A percentile compares a stretch with the other conserved stretches of the same genome.
These are phyloP conservation scores for Epinotia brunnichana DNA, from an alignment of 2,888 invertebrate species.

Conservation along the genomic window DNA sequence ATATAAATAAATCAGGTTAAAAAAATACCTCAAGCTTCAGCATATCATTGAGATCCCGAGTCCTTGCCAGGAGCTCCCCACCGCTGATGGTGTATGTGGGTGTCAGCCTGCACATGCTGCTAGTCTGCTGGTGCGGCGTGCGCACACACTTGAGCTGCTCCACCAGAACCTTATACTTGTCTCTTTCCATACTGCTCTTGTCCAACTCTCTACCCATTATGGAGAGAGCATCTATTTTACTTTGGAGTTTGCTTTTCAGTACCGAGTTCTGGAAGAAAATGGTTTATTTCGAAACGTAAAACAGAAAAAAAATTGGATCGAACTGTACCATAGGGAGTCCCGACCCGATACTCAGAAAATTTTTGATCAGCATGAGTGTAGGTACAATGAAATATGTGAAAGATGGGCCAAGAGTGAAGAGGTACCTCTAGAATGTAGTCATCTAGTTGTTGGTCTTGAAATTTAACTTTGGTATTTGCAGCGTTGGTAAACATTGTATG, in stretches of 20 bases:
- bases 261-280: conserved; percentile 81
- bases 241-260: conserved; percentile 88
- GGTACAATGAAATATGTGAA: conserved; percentile 8
- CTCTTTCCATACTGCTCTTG: conserved; percentile 90
- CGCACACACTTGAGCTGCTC: conserved; percentile 87
- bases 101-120: conserved; percentile 63
- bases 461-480: conserved; percentile 68
- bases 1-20: background rate
- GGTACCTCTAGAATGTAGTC: conserved; percentile 77
- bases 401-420: background rate
- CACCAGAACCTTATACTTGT: conserved; percentile 91
- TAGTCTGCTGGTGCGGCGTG: conserved; percentile 55
- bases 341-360: too few species aligned
- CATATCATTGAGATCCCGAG: conserved; percentile 84
- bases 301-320: background rate
- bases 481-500: conserved; percentile 63
- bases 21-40: conserved; percentile 77
- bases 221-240: conserved; percentile 92
- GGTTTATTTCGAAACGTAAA: background rate
- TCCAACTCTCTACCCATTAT: conserved; percentile 91
- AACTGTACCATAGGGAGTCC: too few species aligned
- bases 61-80: conserved; percentile 83
- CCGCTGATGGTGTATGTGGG: conserved; percentile 79
- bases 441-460: conserved; percentile 77
- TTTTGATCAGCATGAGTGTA: too few species aligned